These are phyloP conservation scores for Platyscapa corneri DNA, from an alignment of 1,140 invertebrate species.

Conservation along the genomic window DNA sequence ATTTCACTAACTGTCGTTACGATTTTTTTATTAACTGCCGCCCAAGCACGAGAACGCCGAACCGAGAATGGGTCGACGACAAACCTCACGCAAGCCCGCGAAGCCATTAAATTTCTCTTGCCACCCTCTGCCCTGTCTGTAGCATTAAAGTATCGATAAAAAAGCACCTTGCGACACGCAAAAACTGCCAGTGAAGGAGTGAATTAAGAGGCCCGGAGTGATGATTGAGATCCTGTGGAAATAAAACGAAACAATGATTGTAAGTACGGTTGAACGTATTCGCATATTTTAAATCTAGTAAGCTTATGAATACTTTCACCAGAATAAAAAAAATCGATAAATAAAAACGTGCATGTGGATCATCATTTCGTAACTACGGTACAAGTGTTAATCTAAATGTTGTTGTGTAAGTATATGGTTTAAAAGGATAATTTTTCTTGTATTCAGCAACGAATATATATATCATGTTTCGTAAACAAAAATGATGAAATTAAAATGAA, in stretches of 20 bases:
- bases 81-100: neutral
- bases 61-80: slow-evolving; percentile 21
- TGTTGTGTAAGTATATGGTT: no score
- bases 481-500: no score
- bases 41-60: neutral
- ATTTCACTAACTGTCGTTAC: slow-evolving; percentile 18
- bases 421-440: no score
- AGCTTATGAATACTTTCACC: no score
- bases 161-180: neutral
- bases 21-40: slow-evolving; percentile 23
- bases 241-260: neutral
- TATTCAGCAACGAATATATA: no score
- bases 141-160: slow-evolving; percentile 32
- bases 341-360: no score
- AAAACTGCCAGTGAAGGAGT: slow-evolving; percentile 15
- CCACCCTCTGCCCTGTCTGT: neutral
- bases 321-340: no score
- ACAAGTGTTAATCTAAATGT: no score
- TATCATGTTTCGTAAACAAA: no score
- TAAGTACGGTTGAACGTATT: neutral
- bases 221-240: neutral
- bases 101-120: slow-evolving; percentile 29
- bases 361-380: no score
- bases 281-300: neutral
- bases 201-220: neutral